Percentiles rank a stretch among this genome's conserved stretches.
These are phyloP conservation scores for Pampusana beccarii DNA, from an alignment of 2,113 vertebrate genomes.

Conservation along the genomic window DNA sequence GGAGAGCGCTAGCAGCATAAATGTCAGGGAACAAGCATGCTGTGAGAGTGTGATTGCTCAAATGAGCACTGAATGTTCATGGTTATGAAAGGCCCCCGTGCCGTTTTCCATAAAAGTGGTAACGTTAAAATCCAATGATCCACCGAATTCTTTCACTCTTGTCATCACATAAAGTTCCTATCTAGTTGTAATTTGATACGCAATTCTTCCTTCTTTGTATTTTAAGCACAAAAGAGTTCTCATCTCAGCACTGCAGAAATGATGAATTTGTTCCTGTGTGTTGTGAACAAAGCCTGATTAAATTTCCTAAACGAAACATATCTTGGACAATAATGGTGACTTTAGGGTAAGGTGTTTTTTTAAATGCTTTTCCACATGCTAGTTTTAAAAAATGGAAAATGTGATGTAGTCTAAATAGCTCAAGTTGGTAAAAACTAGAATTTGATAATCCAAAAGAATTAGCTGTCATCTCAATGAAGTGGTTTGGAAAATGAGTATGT, in stretches of 20 bases:
- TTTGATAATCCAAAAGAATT: neutral
- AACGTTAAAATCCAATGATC: constrained; percentile 14
- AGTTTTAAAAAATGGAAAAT: neutral
- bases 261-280: neutral
- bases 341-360: neutral
- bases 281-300: neutral
- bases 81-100: neutral
- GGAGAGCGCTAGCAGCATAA: neutral
- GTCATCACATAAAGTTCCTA: neutral
- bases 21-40: constrained; percentile 39
- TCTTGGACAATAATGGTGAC: neutral
- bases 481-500: neutral
- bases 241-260: neutral
- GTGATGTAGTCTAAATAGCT: neutral
- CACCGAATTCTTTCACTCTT: constrained; percentile 34
- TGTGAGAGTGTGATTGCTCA: constrained; percentile 39
- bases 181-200: neutral
- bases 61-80: neutral
- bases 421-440: neutral
- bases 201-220: constrained; percentile 6
- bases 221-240: neutral
- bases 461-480: neutral
- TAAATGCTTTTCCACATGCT: neutral
- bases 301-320: neutral
- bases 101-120: neutral